Evolutionary conservation across 1,140 invertebrate genomes (phyloP).

Genomic region (Triops cancriformis): DNA sequence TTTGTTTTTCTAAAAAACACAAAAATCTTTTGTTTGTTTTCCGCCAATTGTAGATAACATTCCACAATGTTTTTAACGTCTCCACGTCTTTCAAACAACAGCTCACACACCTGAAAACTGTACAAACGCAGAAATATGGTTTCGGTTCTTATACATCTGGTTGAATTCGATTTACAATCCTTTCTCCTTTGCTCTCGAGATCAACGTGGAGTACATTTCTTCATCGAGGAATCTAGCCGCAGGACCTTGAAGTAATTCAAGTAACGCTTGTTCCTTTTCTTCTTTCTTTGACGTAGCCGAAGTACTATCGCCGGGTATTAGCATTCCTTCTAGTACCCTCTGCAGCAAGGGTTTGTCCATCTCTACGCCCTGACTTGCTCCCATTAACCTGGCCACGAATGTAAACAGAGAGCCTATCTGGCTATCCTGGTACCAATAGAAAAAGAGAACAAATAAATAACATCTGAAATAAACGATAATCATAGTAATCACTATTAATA

Average conservation of each 20-base stretch:
- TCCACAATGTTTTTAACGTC: slow-evolving; percentile 49
- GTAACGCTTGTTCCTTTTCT: slow-evolving; percentile 69
- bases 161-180: slow-evolving; percentile 50
- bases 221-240: slow-evolving; percentile 50
- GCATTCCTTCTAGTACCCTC: slow-evolving; percentile 44
- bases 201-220: slow-evolving; percentile 42
- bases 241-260: slow-evolving; percentile 63
- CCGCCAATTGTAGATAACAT: slow-evolving; percentile 50
- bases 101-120: slow-evolving; percentile 53
- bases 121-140: too few species aligned
- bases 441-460: slow-evolving; percentile 18
- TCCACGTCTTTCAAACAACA: slow-evolving; percentile 48
- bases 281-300: slow-evolving; percentile 44
- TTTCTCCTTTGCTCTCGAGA: slow-evolving; percentile 52
- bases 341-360: slow-evolving; percentile 36
- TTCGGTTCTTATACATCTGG: slow-evolving; percentile 7
- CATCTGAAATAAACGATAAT: neutral
- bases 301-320: slow-evolving; percentile 43
- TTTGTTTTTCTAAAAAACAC: slow-evolving; percentile 37
- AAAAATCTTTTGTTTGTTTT: slow-evolving; percentile 43
- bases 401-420: slow-evolving; percentile 62
- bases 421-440: slow-evolving; percentile 38
- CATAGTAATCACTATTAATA: slow-evolving; percentile 9
- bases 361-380: slow-evolving; percentile 39
- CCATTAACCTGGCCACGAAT: slow-evolving; percentile 61